Percentiles rank a stretch among this genome's conserved stretches.
phyloP scores from a whole-genome alignment of 1,140 invertebrate species.

The Triops cancriformis region DNA sequence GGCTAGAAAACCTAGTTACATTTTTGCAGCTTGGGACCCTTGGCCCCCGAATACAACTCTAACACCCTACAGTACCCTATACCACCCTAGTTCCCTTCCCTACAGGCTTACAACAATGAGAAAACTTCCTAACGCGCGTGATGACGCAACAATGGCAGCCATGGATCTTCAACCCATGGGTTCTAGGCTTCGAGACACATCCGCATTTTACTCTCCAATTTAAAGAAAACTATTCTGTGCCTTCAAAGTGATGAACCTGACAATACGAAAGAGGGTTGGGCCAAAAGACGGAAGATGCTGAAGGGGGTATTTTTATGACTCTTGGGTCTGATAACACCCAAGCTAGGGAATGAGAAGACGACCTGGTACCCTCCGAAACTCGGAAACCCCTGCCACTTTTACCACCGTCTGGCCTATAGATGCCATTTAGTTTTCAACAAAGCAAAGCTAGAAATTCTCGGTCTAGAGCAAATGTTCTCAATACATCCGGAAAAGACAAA shows the following conservation, averaged over 20 bases:
- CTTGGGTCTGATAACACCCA: background rate
- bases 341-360: background rate
- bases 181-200: too few species aligned
- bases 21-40: background rate
- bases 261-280: background rate
- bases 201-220: background rate
- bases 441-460: too few species aligned
- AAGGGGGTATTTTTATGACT: background rate
- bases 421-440: too few species aligned
- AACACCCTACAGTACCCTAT: background rate
- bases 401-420: background rate
- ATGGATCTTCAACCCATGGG: too few species aligned
- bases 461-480: too few species aligned
- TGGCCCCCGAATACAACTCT: background rate
- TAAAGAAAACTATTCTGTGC: background rate
- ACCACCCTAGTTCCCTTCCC: background rate
- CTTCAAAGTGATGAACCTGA: background rate
- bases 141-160: too few species aligned
- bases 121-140: too few species aligned
- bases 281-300: background rate
- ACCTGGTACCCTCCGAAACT: background rate
- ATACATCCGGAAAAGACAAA: too few species aligned
- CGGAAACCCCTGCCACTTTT: background rate
- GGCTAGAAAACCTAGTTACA: conserved; percentile 13
- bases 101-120: too few species aligned